phyloP scores from a whole-genome alignment of 2,797 vertebrate genomes.

The Enteromius fasciolatus region DNA sequence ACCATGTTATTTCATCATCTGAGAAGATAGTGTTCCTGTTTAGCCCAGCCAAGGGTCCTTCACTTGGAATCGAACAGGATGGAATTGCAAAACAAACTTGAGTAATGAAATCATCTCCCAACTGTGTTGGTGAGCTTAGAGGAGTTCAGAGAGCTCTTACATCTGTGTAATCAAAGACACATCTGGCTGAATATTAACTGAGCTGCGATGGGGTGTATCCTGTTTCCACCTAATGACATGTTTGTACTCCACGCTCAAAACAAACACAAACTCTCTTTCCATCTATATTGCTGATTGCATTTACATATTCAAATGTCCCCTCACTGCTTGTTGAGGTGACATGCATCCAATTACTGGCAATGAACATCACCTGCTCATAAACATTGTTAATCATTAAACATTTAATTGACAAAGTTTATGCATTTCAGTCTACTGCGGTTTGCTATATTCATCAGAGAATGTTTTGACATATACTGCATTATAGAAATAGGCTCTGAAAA shows the following conservation, averaged over 20 bases:
- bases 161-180: slow-evolving; percentile 38
- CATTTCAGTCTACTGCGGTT: background rate
- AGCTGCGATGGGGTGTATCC: background rate
- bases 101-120: slow-evolving; percentile 20
- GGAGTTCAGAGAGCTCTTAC: slow-evolving; percentile 25
- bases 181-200: slow-evolving; percentile 42
- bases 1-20: slow-evolving; percentile 31
- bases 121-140: background rate
- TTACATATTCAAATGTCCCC: slow-evolving; percentile 21
- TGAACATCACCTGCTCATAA: slow-evolving; percentile 19
- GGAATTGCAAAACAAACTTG: slow-evolving; percentile 44
- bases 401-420: background rate
- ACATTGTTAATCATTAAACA: slow-evolving; percentile 12
- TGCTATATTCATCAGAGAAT: background rate
- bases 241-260: slow-evolving; percentile 24
- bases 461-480: slow-evolving; percentile 2
- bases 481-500: background rate
- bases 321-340: background rate
- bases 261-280: slow-evolving; percentile 1
- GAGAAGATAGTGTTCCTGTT: slow-evolving; percentile 22
- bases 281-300: slow-evolving; percentile 7
- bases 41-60: slow-evolving; percentile 26
- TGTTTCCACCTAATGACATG: slow-evolving; percentile 20
- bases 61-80: slow-evolving; percentile 30
- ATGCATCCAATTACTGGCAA: slow-evolving; percentile 16